phyloP scores from a whole-genome alignment of 1,140 invertebrate species.

The Micrasema longulum region DNA sequence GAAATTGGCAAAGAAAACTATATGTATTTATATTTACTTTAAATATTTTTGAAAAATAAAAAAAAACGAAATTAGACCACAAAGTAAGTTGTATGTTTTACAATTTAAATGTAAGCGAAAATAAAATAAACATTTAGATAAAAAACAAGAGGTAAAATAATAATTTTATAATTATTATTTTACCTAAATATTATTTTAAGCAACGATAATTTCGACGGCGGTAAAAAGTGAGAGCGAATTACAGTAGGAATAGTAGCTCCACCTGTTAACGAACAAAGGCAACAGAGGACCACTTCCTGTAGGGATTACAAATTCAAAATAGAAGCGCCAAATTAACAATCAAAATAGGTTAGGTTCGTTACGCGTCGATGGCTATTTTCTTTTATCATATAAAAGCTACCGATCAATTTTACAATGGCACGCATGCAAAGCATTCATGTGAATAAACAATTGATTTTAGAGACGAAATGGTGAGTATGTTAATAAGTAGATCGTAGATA shows the following conservation, averaged over 20 bases:
- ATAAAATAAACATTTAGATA: no score
- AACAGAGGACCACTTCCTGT: slow-evolving; percentile 60
- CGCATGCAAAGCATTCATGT: slow-evolving; percentile 26
- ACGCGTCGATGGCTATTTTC: slow-evolving; percentile 40
- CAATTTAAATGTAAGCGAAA: no score
- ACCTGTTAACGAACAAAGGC: slow-evolving; percentile 61
- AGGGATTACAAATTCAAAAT: slow-evolving; percentile 58
- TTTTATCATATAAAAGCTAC: slow-evolving; percentile 24
- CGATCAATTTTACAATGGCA: slow-evolving; percentile 40
- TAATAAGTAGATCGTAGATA: no score
- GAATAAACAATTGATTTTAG: slow-evolving; percentile 40
- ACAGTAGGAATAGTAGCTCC: slow-evolving; percentile 57
- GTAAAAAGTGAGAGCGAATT: slow-evolving; percentile 20
- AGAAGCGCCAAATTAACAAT: slow-evolving; percentile 55
- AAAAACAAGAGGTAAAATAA: no score
- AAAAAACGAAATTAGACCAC: no score
- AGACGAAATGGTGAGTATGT: no score
- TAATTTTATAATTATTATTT: no score
- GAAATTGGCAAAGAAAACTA: no score
- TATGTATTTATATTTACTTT: no score
- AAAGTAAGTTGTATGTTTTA: no score
- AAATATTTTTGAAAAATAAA: no score
- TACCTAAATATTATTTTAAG: no score
- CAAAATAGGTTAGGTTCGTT: slow-evolving; percentile 44
- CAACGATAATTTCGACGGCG: slow-evolving; percentile 11